Evolutionary conservation across 2,888 invertebrate species (phyloP).

Genomic region (Hydriomena furcata): DNA sequence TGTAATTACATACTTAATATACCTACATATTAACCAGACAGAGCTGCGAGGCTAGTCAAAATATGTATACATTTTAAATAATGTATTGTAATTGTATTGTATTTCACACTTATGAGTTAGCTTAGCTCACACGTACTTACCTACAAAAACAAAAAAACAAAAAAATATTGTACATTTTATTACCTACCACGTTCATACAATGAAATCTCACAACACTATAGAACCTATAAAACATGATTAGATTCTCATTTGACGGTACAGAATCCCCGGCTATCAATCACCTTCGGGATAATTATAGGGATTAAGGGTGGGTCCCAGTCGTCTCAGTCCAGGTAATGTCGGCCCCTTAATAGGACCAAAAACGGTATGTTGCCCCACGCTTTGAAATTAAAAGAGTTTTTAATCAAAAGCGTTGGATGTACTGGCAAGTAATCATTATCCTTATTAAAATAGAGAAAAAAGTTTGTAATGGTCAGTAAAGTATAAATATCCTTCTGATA

Average conservation of each 20-base stretch:
- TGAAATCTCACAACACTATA: conserved; percentile 25
- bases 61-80: no score
- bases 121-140: neutral
- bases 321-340: conserved; percentile 49
- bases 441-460: conserved; percentile 22
- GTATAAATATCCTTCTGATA: neutral
- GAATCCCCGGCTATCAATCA: conserved; percentile 74
- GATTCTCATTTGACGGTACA: conserved; percentile 65
- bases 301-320: conserved; percentile 59
- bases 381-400: conserved; percentile 58
- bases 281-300: conserved; percentile 80
- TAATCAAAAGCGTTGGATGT: conserved; percentile 45
- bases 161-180: neutral
- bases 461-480: conserved; percentile 8
- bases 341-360: conserved; percentile 58
- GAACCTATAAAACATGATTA: conserved; percentile 63
- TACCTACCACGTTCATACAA: conserved; percentile 9
- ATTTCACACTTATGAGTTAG: no score
- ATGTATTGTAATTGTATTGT: no score
- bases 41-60: no score
- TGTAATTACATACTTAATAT: no score
- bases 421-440: conserved; percentile 29
- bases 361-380: conserved; percentile 46
- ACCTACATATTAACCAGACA: no score
- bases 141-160: neutral